A percentile compares a stretch with the other conserved stretches of the same genome.
phyloP scores from a whole-genome alignment of 1,140 invertebrate species.

The Rhyacophila brunnea region DNA sequence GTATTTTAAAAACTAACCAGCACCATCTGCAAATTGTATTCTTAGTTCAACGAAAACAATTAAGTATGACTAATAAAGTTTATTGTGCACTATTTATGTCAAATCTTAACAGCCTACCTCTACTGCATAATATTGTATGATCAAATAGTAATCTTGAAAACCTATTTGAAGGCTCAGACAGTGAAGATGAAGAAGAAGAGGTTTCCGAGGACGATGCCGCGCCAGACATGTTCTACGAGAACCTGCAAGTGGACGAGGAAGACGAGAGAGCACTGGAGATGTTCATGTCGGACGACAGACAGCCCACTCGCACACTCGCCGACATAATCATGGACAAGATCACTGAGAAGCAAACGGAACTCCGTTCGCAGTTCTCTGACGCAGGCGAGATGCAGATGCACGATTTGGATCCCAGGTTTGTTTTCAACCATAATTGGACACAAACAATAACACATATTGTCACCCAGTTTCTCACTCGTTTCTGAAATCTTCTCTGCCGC shows the following conservation, averaged over 20 bases:
- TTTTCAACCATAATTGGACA: too few species aligned
- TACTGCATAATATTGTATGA: too few species aligned
- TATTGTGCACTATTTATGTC: too few species aligned
- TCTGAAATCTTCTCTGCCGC: too few species aligned
- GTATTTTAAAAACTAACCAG: too few species aligned
- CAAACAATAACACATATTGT: too few species aligned
- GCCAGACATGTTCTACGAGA: slow-evolving; percentile 63
- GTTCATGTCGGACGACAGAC: slow-evolving; percentile 67
- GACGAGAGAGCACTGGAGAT: slow-evolving; percentile 84
- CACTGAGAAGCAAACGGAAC: slow-evolving; percentile 88
- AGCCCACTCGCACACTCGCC: slow-evolving; percentile 68
- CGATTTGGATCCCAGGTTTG: slow-evolving; percentile 70
- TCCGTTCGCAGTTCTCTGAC: slow-evolving; percentile 83
- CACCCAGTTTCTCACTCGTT: too few species aligned
- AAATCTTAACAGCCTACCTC: too few species aligned
- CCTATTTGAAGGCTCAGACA: slow-evolving; percentile 32
- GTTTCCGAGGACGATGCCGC: slow-evolving; percentile 57
- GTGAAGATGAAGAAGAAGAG: slow-evolving; percentile 49
- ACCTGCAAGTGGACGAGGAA: slow-evolving; percentile 77
- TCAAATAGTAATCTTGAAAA: too few species aligned
- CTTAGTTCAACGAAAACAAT: too few species aligned
- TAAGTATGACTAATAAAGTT: too few species aligned
- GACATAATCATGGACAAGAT: slow-evolving; percentile 93
- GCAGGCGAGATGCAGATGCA: slow-evolving; percentile 68
- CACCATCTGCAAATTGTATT: too few species aligned